Evolutionary conservation across 2,888 invertebrate genomes (phyloP).

Genomic region (Atrina japonica): DNA sequence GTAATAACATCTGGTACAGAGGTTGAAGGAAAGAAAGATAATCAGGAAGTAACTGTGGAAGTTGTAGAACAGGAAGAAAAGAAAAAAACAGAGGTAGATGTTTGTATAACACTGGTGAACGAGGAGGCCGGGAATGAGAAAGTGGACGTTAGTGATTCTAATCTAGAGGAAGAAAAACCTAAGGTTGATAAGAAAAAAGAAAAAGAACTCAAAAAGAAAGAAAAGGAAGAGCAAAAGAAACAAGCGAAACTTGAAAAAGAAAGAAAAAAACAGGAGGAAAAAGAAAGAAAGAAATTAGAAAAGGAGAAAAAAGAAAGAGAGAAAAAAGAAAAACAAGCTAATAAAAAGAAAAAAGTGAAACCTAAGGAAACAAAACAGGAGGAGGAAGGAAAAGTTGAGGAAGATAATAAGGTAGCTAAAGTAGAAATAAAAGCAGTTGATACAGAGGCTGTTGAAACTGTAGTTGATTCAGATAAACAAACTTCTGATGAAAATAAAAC

Average conservation of each 20-base stretch:
- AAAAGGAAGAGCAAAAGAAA: conserved; percentile 43
- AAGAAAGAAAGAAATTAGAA: conserved; percentile 44
- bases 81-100: neutral
- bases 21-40: neutral
- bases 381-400: conserved; percentile 10
- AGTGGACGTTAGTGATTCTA: neutral
- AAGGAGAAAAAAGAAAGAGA: conserved; percentile 43
- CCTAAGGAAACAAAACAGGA: conserved; percentile 25
- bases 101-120: conserved; percentile 15
- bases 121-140: conserved; percentile 24
- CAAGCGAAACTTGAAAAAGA: conserved; percentile 42
- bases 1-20: neutral
- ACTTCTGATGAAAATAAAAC: no score
- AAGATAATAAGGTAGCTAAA: conserved; percentile 18
- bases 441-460: neutral
- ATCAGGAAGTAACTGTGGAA: neutral
- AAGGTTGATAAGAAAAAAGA: conserved; percentile 42
- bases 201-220: conserved; percentile 42
- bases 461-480: no score
- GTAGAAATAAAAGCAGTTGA: conserved; percentile 12
- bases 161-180: conserved; percentile 8
- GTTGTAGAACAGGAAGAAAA: neutral
- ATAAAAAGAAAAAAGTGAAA: conserved; percentile 30
- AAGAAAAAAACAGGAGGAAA: conserved; percentile 38
- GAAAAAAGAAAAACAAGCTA: conserved; percentile 41